Evolutionary conservation across 35 echinoderm and acorn worm genomes (phyloP).

Genomic region (Diadema setosum): DNA sequence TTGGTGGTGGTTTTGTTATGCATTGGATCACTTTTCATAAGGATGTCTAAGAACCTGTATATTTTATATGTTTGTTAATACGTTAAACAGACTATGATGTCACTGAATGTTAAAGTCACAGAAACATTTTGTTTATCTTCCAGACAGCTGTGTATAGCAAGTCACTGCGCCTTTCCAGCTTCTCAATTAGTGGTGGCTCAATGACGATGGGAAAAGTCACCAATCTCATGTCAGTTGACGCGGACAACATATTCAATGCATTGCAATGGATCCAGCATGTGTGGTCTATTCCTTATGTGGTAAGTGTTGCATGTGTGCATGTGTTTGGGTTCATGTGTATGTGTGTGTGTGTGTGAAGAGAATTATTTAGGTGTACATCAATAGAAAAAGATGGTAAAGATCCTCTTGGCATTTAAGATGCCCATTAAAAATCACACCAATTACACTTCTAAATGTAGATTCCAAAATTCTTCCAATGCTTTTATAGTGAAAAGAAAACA

Average conservation of each 20-base stretch:
- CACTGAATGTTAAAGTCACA: too few species aligned
- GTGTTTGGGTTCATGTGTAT: too few species aligned
- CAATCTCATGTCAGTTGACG: slow-evolving; percentile 77
- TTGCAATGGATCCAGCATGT: slow-evolving; percentile 55
- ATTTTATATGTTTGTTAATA: too few species aligned
- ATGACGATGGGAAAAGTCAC: slow-evolving; percentile 79
- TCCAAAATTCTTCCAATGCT: background rate
- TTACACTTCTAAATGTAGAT: background rate
- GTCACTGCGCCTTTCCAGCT: slow-evolving; percentile 51
- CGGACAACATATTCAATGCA: slow-evolving; percentile 24
- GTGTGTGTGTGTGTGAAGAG: background rate
- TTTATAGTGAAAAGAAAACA: too few species aligned
- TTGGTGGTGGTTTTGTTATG: too few species aligned
- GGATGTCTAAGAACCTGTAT: too few species aligned
- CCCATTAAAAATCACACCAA: background rate
- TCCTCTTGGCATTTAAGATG: background rate
- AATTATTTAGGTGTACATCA: background rate
- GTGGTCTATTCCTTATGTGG: slow-evolving; percentile 72
- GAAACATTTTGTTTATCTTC: too few species aligned
- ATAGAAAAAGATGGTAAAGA: background rate
- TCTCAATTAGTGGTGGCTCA: slow-evolving; percentile 49
- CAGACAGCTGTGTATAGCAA: slow-evolving; percentile 71
- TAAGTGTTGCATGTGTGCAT: too few species aligned
- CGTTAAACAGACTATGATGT: too few species aligned
- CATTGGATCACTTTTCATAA: too few species aligned